Evolutionary conservation across 2,113 vertebrate species (phyloP), one percentile per base, ranked within the genome.

Genomic region (Dasypus novemcinctus): DNA sequence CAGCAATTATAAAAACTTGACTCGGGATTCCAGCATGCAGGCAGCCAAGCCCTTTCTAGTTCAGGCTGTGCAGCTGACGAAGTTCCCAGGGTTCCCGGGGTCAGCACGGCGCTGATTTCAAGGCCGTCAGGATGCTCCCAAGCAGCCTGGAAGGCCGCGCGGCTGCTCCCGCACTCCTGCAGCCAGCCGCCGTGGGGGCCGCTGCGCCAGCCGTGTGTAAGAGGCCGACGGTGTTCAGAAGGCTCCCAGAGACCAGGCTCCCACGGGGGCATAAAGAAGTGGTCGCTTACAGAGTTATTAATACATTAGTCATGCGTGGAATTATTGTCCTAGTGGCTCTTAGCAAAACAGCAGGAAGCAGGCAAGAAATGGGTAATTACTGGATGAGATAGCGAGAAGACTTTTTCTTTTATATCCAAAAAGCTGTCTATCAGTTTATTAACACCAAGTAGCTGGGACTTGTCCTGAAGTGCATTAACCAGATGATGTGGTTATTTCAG

Each of bases 1-100:
- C 93, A 97, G 97, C 94, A 95, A 97, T 98, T 97, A 97, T 94
- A 97, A 97, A 87, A 97, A 97, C 38, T 78, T 97, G 90, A 96
- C 79, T 97, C 95, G 80, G 83, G 95, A 97, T 96, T 92, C 88
- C 98, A 98, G 96, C 97, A 97, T 97, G 97, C 97, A 96, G 79
- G 93, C 97, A 98, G 88, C 52, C 89, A 97, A 97, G 81, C 93
- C 81, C 52, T 90, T 72, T 91, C 84, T 98, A 93, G 96, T 98
- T 97, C 52, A 89, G 97, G 93, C 64, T 87, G 61, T 31, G 93
- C 97, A 96, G 89, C 97, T 89, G 31, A 96, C 61, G 96, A 93
- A 8, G 79, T 97, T 97, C 97, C 97, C 96, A 72, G 83, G 93
- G 91, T 93, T 75, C 78, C 96, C 82, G 31, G 87, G 93, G 96